Percentiles rank a stretch among this genome's conserved stretches.
phyloP scores from a whole-genome alignment of 2,113 vertebrate species.

The Ascaphus truei region DNA sequence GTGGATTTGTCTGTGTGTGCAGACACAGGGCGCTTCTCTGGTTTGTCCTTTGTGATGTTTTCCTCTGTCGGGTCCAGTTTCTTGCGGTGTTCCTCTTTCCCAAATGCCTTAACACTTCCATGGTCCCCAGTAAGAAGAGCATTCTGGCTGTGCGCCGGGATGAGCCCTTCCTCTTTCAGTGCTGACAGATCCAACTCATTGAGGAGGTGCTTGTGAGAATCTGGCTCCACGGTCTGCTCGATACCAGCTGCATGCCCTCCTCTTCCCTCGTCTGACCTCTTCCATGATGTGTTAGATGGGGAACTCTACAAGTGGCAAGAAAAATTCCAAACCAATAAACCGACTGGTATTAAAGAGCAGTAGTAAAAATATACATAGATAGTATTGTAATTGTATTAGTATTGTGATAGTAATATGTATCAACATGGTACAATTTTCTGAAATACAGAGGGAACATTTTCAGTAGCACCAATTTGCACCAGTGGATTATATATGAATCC shows the following conservation, averaged over 20 bases:
- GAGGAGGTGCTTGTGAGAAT: not conserved
- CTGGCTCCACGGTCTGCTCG: not conserved
- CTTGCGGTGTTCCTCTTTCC: conserved; percentile 42
- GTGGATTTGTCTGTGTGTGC: conserved; percentile 48
- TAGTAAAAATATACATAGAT: no score
- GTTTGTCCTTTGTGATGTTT: conserved; percentile 70
- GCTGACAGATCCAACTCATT: not conserved
- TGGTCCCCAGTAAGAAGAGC: not conserved
- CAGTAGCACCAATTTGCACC: no score
- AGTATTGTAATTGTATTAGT: no score
- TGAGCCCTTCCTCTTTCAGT: conserved; percentile 14
- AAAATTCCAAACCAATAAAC: no score
- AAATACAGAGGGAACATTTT: no score
- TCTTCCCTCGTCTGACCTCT: not conserved
- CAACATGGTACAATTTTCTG: no score
- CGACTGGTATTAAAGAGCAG: no score
- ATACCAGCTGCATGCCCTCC: not conserved
- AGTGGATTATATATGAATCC: no score
- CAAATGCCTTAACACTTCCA: not conserved
- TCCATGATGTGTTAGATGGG: not conserved
- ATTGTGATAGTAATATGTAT: no score
- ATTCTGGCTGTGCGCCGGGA: not conserved
- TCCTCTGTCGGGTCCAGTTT: conserved; percentile 49
- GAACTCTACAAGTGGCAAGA: no score
- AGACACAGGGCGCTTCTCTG: not conserved